Evolutionary conservation across 2,888 invertebrate species (phyloP), one percentile per base, ranked within the genome.

Genomic region (Drosophila setosimentum): DNA sequence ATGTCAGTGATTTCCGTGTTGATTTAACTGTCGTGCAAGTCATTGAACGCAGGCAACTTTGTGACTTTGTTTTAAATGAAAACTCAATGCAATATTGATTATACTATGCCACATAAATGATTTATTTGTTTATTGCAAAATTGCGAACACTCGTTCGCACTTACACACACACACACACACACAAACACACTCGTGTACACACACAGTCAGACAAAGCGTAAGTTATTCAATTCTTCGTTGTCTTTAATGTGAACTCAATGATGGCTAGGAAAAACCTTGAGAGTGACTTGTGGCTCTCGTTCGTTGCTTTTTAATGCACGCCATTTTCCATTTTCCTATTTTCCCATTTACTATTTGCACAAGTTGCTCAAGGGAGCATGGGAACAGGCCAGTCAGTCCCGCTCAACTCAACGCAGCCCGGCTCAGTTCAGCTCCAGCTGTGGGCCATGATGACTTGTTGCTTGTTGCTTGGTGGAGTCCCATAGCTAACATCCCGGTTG

Each of bases 81-180:
- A 68, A 40, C 54, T 66, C 74, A 42, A 64, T 54, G 80, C 68
- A 70, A 74, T 76, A 68, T 68, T 67, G 76, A 24, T 24, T 2
- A 24, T 24, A 45, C 45, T 45, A 24, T 45, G 45, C 24, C 72
- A 63, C 61, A 80, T 80, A 87, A 89, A 89, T 90, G 90, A 86
- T 86, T 86, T 90, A 90, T 90, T 86, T 86, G 90, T 90, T 90
- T 86, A 86, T 86, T 86, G 78, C 70, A 75, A 88, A 86, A 65
- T 40, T n/a, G 33, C 33, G 11, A 24, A 35, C 33, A 35, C 33
- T 24, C 45, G 45, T 24, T 45, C 8, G 24, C 4, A 45, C 16
- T 16, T 24, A 24, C 27, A 45, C 3, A 24, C 16, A 16, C 42
- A 30, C 21, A 27, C 54, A 54, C 53, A 29, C 54, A 54, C 35